Evolutionary conservation across 1,140 invertebrate species (phyloP).

Genomic region (Panagrolaimus sp.): DNA sequence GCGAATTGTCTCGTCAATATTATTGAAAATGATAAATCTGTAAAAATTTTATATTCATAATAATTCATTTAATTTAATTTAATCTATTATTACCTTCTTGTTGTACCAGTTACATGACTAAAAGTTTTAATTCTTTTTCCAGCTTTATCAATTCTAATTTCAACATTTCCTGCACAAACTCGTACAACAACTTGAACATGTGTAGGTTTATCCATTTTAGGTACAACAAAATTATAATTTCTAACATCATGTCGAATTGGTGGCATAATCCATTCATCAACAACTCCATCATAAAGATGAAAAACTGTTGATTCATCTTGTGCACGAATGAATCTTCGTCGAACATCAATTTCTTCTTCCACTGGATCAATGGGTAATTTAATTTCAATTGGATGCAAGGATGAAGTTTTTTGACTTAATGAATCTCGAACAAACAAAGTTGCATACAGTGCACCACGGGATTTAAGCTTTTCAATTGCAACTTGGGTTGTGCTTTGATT

Average conservation of each 20-base stretch:
- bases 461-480: slow-evolving; percentile 2
- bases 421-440: slow-evolving; percentile 2
- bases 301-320: neutral
- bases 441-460: slow-evolving; percentile 1
- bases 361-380: slow-evolving; percentile 13
- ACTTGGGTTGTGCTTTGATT: slow-evolving; percentile 12
- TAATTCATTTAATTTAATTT: too few relatives aligned
- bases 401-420: slow-evolving; percentile 3
- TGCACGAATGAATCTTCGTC: neutral
- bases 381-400: slow-evolving; percentile 2
- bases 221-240: slow-evolving; percentile 11
- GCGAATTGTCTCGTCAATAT: slow-evolving; percentile 8
- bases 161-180: slow-evolving; percentile 12
- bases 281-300: slow-evolving; percentile 8
- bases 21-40: slow-evolving; percentile 13
- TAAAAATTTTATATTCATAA: neutral
- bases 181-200: slow-evolving; percentile 13
- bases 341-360: slow-evolving; percentile 10
- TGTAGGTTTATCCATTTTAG: neutral
- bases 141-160: slow-evolving; percentile 11
- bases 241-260: slow-evolving; percentile 13
- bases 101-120: slow-evolving; percentile 4
- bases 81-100: neutral
- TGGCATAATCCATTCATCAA: slow-evolving; percentile 16
- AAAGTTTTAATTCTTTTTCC: slow-evolving; percentile 13